phyloP scores from a whole-genome alignment of 2,113 vertebrate genomes.

The Otis tarda region DNA sequence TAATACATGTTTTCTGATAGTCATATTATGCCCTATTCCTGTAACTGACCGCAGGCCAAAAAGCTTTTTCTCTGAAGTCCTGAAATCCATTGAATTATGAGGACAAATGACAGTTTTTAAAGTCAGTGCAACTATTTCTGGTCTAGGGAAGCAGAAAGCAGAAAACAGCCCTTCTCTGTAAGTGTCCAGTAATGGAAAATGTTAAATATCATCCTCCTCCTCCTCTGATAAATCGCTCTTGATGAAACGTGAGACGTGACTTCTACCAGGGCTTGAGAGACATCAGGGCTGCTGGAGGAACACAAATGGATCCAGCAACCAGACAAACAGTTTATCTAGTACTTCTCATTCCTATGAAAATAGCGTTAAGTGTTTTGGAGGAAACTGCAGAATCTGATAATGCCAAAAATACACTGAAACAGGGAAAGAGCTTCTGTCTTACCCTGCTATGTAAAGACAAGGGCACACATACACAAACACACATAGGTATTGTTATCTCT shows the following conservation, averaged over 20 bases:
- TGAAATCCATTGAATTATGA: background rate
- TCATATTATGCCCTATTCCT: background rate
- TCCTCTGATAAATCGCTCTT: background rate
- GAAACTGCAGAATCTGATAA: background rate
- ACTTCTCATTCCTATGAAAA: background rate
- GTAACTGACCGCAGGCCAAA: background rate
- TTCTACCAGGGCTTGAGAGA: background rate
- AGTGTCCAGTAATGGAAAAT: background rate
- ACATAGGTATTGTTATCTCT: background rate
- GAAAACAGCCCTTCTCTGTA: background rate
- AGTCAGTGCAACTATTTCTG: background rate
- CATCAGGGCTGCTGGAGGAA: background rate
- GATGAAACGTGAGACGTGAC: fast-evolving
- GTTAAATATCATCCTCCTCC: background rate
- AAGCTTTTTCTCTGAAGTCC: background rate
- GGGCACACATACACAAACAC: background rate
- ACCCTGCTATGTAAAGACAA: background rate
- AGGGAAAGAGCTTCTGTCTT: background rate
- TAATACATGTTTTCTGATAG: background rate
- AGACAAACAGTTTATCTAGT: background rate
- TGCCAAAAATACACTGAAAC: background rate
- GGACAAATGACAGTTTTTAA: background rate
- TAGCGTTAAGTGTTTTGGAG: background rate
- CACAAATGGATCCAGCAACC: background rate
- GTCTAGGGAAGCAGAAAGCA: background rate